Percentiles rank a stretch among this genome's conserved stretches.
These are phyloP conservation scores for Phrynocephalus versicolor DNA, from an alignment of 2,113 vertebrate genomes.

Conservation along the genomic window DNA sequence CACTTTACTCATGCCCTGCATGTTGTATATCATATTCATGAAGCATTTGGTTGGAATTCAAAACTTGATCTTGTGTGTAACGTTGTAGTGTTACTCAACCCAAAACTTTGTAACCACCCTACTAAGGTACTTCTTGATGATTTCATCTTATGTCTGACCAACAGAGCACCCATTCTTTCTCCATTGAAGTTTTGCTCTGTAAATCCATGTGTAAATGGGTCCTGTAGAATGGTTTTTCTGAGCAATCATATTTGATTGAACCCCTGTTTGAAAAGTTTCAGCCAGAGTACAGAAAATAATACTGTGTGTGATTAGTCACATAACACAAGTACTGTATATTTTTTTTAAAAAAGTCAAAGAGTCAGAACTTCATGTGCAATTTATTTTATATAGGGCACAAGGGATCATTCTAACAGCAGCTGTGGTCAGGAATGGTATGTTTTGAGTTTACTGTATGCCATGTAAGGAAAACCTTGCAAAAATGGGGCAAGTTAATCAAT, in stretches of 20 bases:
- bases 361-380: conserved; percentile 18
- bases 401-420: background rate
- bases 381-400: conserved; percentile 12
- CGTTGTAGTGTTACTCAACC: too few species aligned
- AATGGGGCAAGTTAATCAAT: background rate
- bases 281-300: conserved; percentile 16
- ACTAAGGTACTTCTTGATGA: background rate
- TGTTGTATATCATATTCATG: too few species aligned
- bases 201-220: background rate
- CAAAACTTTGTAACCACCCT: background rate
- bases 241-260: background rate
- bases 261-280: background rate
- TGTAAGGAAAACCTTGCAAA: background rate
- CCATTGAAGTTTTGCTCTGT: background rate
- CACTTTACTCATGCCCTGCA: too few species aligned
- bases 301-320: conserved; percentile 4
- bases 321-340: background rate
- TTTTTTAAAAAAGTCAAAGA: background rate
- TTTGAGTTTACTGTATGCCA: background rate
- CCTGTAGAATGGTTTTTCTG: background rate
- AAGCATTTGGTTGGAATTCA: too few species aligned
- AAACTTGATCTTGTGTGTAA: too few species aligned
- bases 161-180: background rate
- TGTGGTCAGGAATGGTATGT: background rate
- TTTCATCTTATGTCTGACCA: background rate